Percentiles rank a stretch among this genome's conserved stretches.
These are phyloP conservation scores for Yasuhikotakia modesta DNA, from an alignment of 2,797 vertebrate genomes.

Conservation along the genomic window DNA sequence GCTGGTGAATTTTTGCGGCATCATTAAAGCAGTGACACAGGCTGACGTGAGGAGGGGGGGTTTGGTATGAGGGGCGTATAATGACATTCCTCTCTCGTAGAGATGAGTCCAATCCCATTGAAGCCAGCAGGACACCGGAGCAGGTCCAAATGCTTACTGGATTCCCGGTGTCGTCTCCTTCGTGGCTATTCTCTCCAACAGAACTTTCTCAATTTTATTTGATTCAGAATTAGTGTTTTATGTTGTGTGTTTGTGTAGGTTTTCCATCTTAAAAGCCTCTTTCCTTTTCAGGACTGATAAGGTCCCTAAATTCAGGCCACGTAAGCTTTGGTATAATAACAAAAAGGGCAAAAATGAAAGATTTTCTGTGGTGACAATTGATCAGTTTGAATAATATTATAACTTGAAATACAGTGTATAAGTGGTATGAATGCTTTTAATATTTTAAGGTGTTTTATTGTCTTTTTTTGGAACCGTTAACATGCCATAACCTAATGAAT, in stretches of 20 bases:
- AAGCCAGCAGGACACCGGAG: constrained; percentile 69
- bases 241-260: constrained; percentile 17
- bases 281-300: neutral
- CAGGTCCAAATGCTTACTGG: constrained; percentile 53
- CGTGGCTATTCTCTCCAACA: constrained; percentile 2
- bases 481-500: constrained; percentile 35
- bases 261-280: constrained; percentile 8
- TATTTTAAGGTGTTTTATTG: neutral
- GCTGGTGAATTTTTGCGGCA: constrained; percentile 72
- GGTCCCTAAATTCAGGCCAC: no score
- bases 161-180: constrained; percentile 46
- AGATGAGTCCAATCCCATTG: constrained; percentile 77
- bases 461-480: neutral
- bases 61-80: constrained; percentile 69
- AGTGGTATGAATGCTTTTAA: neutral
- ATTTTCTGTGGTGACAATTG: no score
- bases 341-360: neutral
- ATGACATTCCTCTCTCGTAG: constrained; percentile 84
- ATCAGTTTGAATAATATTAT: neutral
- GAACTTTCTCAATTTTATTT: constrained; percentile 10
- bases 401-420: neutral
- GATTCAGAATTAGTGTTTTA: constrained; percentile 30
- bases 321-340: no score
- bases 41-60: constrained; percentile 59
- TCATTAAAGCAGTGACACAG: constrained; percentile 77